Conservation (phyloP, 2,888 invertebrate species). For the Bhutanitis thaidina region DNA sequence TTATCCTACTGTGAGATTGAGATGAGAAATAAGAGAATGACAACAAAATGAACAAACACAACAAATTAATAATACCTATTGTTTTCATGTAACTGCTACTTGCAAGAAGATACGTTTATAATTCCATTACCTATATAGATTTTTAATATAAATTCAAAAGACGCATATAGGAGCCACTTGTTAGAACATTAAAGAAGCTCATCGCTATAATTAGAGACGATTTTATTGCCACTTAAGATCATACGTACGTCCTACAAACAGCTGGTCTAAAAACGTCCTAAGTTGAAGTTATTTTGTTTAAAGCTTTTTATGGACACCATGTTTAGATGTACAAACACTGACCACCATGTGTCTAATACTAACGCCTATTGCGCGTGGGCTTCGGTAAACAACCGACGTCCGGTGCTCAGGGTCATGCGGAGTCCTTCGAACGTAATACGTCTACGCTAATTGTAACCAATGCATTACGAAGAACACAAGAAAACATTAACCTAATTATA, state of each 20-base stretch:
- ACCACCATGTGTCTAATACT: conserved; percentile 14
- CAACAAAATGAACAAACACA: no score
- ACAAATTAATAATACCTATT: no score
- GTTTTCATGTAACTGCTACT: no score
- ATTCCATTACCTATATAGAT: no score
- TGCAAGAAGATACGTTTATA: no score
- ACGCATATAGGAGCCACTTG: conserved; percentile 5
- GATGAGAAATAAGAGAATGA: no score
- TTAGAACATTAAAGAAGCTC: conserved; percentile 22
- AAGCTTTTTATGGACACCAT: conserved; percentile 21
- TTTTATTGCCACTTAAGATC: conserved; percentile 38
- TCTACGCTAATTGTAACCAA: conserved; percentile 20
- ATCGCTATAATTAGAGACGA: conserved; percentile 45
- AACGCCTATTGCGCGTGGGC: conserved; percentile 60
- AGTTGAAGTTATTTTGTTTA: conserved; percentile 20
- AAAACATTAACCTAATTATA: no score
- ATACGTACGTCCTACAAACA: conserved; percentile 17
- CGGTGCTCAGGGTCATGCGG: conserved; percentile 53
- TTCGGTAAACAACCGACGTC: conserved; percentile 67
- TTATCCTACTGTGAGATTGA: no score
- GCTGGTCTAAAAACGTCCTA: conserved; percentile 20
- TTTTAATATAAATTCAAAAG: no score
- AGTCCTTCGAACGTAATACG: conserved; percentile 2
- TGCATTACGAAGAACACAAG: conserved; percentile 3
- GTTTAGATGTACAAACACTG: conserved; percentile 24